Percentiles rank a stretch among this genome's conserved stretches.
phyloP scores from a whole-genome alignment of 2,797 vertebrate species.

The Tolypeutes matacus region DNA sequence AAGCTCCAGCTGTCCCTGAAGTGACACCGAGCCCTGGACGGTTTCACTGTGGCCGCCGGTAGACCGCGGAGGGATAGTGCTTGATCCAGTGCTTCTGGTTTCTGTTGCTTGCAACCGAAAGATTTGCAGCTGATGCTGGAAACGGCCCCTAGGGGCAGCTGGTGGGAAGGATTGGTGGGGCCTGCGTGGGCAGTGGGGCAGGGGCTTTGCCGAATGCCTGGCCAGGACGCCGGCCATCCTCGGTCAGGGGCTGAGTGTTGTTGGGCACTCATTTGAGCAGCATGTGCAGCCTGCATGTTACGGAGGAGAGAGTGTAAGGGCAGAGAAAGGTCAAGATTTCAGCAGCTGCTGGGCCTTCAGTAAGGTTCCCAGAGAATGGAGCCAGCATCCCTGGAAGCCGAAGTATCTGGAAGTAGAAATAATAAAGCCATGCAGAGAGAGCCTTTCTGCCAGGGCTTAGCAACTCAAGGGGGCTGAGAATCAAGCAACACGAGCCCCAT shows the following conservation, averaged over 20 bases:
- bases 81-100: too few species aligned
- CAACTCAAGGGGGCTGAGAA: background rate
- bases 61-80: too few species aligned
- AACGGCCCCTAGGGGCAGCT: background rate
- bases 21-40: too few species aligned
- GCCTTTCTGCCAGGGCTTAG: background rate
- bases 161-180: accelerated
- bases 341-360: background rate
- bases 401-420: background rate
- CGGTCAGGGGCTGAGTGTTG: background rate
- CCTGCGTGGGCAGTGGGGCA: background rate
- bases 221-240: background rate
- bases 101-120: too few species aligned
- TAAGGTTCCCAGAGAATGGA: background rate
- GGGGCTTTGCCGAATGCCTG: background rate
- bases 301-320: background rate
- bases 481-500: accelerated
- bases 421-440: background rate
- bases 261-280: background rate
- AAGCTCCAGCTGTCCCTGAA: background rate
- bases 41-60: accelerated
- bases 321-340: too few species aligned
- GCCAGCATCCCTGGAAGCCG: background rate
- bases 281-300: accelerated
- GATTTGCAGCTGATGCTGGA: background rate